Evolutionary conservation across 2,888 invertebrate genomes (phyloP), one percentile per base, ranked within the genome.

Genomic region (Vesta saturnalis): DNA sequence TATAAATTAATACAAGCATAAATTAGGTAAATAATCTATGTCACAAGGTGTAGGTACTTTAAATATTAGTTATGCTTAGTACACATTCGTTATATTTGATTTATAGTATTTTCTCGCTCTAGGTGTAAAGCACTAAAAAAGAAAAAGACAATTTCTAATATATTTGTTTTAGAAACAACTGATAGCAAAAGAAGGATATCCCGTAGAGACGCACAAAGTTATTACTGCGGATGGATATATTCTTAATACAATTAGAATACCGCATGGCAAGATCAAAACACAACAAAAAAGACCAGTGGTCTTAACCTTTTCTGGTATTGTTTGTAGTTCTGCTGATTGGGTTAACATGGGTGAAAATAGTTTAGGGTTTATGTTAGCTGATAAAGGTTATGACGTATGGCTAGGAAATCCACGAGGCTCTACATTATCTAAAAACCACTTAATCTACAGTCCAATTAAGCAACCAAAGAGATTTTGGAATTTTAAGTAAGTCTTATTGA

Each of bases 341-440:
- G 49, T 23, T 4, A 30, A n/a, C 12, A 47, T 23, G 15, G 60
- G 14, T 21, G 4, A 16, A 1, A 52, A 52, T 1, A 21, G 43
- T 19, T 43, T 59, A 23, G 64, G 19, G 6, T 59, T 54, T 23
- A 1, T 65, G 0, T 39, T 65, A 15, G 35, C 64, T 2, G 46
- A 60, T 12, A 16, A 14, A 18, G 64, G 64, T 1, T 65, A 65
- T n/a, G 64, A 65, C 21, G 59, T 65, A 3, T 59, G 64, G 64
- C 10, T 60, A 16, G 54, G 21, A 21, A 59, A 65, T 30, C 3
- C 10, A 8, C 49, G 64, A 16, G 64, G 64, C n/a, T 35, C 58
- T 10, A 58, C 52, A 2, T 35, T 14, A 10, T 63, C 62, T 5
- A 21, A 35, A 43, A 63, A 46, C 2, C 62, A 63, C 43, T 14